phyloP scores from a whole-genome alignment of 2,888 invertebrate species.

The Anodontia alba region DNA sequence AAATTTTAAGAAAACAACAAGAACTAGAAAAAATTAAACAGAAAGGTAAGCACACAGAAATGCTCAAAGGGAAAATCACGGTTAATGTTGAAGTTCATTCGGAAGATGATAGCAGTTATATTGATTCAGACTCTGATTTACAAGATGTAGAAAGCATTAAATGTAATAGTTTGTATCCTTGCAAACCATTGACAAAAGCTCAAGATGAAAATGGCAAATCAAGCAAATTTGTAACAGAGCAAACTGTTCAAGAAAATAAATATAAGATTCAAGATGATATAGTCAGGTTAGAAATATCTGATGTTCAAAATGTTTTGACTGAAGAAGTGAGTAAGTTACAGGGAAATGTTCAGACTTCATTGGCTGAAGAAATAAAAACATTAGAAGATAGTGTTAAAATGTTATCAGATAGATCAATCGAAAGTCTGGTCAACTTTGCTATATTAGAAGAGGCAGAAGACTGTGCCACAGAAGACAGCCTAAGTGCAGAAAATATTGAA shows the following conservation, averaged over 20 bases:
- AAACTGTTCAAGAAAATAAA: background rate
- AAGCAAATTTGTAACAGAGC: background rate
- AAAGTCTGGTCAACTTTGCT: background rate
- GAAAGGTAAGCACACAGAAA: background rate
- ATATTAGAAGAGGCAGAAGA: background rate
- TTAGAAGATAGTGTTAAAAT: background rate
- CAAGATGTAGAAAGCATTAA: background rate
- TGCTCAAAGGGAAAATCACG: background rate
- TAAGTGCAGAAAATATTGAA: constrained; percentile 6
- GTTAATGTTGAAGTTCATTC: background rate
- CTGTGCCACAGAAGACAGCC: background rate
- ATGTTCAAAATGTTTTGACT: background rate
- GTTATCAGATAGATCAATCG: background rate
- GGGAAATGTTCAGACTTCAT: background rate
- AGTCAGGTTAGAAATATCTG: background rate
- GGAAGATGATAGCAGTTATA: background rate
- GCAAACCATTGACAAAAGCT: constrained; percentile 33
- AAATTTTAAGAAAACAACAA: constrained; percentile 58
- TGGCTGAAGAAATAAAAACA: background rate
- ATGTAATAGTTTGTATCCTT: background rate
- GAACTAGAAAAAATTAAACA: constrained; percentile 49
- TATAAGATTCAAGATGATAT: background rate
- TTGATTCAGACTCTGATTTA: background rate
- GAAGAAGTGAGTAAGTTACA: background rate
- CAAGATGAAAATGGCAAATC: constrained; percentile 38